Evolutionary conservation across 2,113 vertebrate genomes (phyloP).

Genomic region (Prunella himalayana): DNA sequence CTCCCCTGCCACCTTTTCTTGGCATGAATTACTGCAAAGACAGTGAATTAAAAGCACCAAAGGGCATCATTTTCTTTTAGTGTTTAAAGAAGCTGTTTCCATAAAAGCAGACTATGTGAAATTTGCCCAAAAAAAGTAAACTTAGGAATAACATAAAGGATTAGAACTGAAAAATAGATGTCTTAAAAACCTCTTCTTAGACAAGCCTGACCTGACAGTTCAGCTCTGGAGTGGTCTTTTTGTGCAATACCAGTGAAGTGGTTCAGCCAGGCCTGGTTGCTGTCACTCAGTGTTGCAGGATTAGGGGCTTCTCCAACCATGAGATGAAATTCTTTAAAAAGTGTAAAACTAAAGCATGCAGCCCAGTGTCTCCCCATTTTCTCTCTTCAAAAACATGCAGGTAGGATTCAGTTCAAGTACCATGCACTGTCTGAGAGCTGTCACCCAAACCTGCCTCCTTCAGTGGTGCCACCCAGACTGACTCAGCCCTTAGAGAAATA

Average conservation of each 20-base stretch:
- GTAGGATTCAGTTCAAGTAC: not conserved
- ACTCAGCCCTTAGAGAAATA: not conserved
- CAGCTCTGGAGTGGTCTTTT: not conserved
- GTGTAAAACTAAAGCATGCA: not conserved
- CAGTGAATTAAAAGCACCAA: slow-evolving; percentile 44
- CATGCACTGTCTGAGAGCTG: not conserved
- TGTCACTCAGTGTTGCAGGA: not conserved
- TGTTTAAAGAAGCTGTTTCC: slow-evolving; percentile 18
- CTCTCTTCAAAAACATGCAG: not conserved
- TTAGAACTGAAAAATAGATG: not conserved
- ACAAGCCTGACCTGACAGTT: not conserved
- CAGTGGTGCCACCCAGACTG: not conserved
- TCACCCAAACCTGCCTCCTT: not conserved
- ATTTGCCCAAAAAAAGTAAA: not conserved
- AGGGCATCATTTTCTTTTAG: slow-evolving; percentile 8
- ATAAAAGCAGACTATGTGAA: not conserved
- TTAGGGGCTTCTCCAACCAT: not conserved
- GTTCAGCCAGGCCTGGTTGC: not conserved
- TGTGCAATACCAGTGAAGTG: not conserved
- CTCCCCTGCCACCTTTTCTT: slow-evolving; percentile 23
- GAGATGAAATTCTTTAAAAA: not conserved
- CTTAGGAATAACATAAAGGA: not conserved
- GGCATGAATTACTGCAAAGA: not conserved
- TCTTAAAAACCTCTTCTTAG: not conserved
- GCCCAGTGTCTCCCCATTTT: not conserved